These are phyloP conservation scores for Andricus grossulariae DNA, from an alignment of 1,140 invertebrate species.

Conservation along the genomic window DNA sequence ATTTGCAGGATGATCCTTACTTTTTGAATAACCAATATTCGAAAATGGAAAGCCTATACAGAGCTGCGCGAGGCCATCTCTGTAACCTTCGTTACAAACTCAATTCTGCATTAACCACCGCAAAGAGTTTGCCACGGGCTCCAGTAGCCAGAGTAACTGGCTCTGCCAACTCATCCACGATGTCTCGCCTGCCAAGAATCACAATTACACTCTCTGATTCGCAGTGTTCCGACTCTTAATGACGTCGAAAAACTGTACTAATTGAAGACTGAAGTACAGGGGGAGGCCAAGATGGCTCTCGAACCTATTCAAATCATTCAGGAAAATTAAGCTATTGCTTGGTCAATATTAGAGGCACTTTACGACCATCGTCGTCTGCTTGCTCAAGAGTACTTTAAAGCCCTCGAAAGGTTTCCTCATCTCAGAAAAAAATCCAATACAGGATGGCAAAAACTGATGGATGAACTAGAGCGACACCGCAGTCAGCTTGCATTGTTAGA, in stretches of 20 bases:
- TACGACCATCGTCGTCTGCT: not conserved
- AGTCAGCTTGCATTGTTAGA: no score
- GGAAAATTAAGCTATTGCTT: conserved; percentile 9
- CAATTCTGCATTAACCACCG: no score
- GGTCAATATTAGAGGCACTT: conserved; percentile 1
- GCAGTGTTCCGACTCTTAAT: not conserved
- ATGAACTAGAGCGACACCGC: conserved; percentile 6
- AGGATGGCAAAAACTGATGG: not conserved
- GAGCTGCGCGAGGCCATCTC: no score
- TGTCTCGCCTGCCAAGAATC: no score
- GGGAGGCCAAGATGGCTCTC: conserved; percentile 1
- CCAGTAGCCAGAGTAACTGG: no score
- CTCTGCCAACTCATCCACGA: no score
- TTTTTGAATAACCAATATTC: no score
- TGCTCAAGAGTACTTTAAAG: not conserved
- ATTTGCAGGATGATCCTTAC: no score
- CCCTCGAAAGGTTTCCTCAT: not conserved
- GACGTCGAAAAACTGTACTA: conserved; percentile 3
- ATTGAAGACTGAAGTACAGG: not conserved
- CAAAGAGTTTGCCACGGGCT: no score
- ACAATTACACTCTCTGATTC: not conserved
- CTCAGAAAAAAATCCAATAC: not conserved
- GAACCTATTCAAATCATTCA: not conserved
- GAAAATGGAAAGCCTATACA: no score
- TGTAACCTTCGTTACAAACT: no score